Evolutionary conservation across 1,140 invertebrate species (phyloP), one percentile per base, ranked within the genome.

Genomic region (Popillia japonica): DNA sequence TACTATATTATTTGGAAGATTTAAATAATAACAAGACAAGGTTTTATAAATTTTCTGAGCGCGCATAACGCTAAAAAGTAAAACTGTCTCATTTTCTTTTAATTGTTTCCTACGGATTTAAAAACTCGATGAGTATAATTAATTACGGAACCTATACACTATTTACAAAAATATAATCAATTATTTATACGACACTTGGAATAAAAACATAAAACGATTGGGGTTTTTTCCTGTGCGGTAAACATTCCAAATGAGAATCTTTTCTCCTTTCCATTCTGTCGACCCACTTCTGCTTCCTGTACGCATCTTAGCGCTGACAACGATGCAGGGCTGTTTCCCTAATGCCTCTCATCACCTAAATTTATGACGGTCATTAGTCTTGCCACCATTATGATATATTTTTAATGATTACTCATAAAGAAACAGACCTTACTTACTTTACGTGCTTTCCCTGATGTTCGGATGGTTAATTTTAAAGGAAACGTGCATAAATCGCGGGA

Each of bases 301-400:
- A 55, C 11, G 11, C 48, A 55, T 55, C 48, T 55, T 48, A 48
- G 44, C 44, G 44, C 44, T 55, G 48, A 55, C 48, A 17, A 55
- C 17, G 48, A 55, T 55, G 48, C 48, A 17, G 2, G 14, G 48
- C 27, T 55, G 48, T 14, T 55, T 55, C 48, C 22, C 22, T 68
- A 68, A 68, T 68, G 61, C 61, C 61, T 23, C 22, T 68, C 61
- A 68, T 68, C 61, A 34, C 27, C 27, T 68, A 68, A 68, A 68
- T 68, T 68, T 68, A 68, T 68, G 61, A 14, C 61, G 61, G 61
- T 27, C 61, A 68, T 68, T 68, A 68, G 27, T 68, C 61, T 68
- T 68, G 22, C 22, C 61, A 20, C 61, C 61, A 34, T 61, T 61
- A 61, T 68, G 27, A 34, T 68, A 68, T 68, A 68, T 68, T 68